Base-by-base conservation (phyloP, 1,140 invertebrate genomes). In the Cyphomyrmex costatus region DNA sequence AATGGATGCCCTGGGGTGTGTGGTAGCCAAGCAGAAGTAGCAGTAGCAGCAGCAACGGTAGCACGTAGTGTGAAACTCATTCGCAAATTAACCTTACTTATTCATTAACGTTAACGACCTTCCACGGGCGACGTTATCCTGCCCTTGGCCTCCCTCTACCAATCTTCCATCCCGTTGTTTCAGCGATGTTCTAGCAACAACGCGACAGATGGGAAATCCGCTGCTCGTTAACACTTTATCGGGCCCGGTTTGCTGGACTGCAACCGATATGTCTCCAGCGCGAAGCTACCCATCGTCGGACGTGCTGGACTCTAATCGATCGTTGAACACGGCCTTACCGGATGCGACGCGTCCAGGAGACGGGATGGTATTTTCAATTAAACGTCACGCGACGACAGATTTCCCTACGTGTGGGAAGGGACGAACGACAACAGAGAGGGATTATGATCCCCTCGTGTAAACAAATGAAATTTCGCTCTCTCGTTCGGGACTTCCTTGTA, bases 71-170 rank as follows among this genome's bases (percentile, higher is more conserved):
- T 89, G 91, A 93, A 93, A 91, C 91, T 90, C 92, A 93, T 94
- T 94, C 91, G 92, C 91, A 93, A 94, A 94, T 94, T 93, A 94
- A 93, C 91, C 92, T 93, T 93, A 93, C 92, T 93, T 92, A 94
- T 93, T 94, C 92, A 94, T 94, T 94, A 94, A 93, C 91, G 91
- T 88, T 93, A 93, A 93, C 92, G 91, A 93, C 89, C 87, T 89
- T 76, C 87, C 86, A 79, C 85, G 83, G 78, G 76, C 89, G 80
- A 71, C 82, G 82, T 65, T 79, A 58, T 84, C 87, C 71, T 73
- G 16, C 66, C 65, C 53, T 66, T 63, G 58, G 53, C 53, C 33
- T 74, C 71, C 68, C n/a, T 56, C 84, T 16, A 19, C 49, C 24
- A 30, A 60, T 53, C 65, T 58, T 33, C 24, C 61, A 56, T 46